Conservation (phyloP, 2,888 invertebrate genomes). For the Ypsolopha sequella region DNA sequence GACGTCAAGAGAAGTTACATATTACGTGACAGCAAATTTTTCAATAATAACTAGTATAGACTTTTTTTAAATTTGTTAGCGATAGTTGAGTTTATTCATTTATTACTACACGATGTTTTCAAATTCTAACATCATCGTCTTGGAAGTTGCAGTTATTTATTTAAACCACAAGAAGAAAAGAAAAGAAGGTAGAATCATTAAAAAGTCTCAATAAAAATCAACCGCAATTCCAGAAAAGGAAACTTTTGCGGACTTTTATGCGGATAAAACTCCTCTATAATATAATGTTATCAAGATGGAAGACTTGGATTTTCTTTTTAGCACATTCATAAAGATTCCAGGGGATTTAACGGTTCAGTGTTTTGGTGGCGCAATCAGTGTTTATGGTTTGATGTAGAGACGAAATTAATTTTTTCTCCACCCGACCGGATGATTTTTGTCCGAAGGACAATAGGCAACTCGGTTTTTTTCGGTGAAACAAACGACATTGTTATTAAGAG, state of each 20-base stretch:
- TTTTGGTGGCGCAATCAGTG: constrained; percentile 20
- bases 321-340: constrained; percentile 21
- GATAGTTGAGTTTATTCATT: too few species aligned
- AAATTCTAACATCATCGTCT: too few species aligned
- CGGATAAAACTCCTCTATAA: constrained; percentile 3
- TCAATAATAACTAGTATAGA: too few species aligned
- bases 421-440: constrained; percentile 1
- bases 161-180: neutral
- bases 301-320: constrained; percentile 17
- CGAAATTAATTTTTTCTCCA: constrained; percentile 16
- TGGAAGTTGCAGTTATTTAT: neutral
- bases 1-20: too few species aligned
- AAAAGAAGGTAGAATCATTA: neutral
- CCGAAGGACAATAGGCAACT: neutral
- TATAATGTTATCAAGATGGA: constrained; percentile 19
- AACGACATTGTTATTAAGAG: neutral
- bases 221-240: neutral
- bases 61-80: too few species aligned
- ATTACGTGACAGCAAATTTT: too few species aligned
- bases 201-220: too few species aligned
- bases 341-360: constrained; percentile 15
- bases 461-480: neutral
- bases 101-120: too few species aligned
- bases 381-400: constrained; percentile 21
- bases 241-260: constrained; percentile 8